Base-by-base conservation (phyloP, 2,113 vertebrate species). In the Spermophilus dauricus region DNA sequence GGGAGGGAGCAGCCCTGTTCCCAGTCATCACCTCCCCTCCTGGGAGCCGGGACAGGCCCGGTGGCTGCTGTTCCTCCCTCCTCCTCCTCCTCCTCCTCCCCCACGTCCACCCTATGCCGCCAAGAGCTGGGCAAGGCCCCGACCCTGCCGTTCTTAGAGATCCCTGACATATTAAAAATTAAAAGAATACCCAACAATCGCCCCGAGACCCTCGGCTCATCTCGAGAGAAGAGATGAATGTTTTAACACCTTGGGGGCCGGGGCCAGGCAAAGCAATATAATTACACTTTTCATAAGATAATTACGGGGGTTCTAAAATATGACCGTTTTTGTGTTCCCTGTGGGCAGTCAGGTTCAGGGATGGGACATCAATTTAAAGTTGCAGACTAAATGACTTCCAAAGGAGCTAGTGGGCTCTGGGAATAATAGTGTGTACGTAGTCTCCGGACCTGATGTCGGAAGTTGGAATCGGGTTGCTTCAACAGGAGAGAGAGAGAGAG, bases 261-360 rank as follows among this genome's bases (percentile, higher is more conserved):
- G n/a, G 61, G 91, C 93, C 75, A 92, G 51, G 84, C 65, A 87
- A 96, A 96, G 92, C 37, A 22, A 69, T 82, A 28, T 82, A 96
- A 94, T 97, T 91, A 76, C 20, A 53, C 90, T 94, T 96, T 83
- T 96, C 90, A 81, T 95, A 92, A 92, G 94, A 89, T 89, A 97
- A 97, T 96, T 86, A 96, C 34, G 30, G 48, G 61, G 72, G 24
- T 89, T 76, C 67, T 97, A 96, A 95, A 96, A 86, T 70, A 93
- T 89, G 86, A 95, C 72, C 97, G 63, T 56, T 75, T 94, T 39
- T 13, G 9, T 86, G 45, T 67, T 96, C 94, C 96, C 90, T 28
- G 20, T 72, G 87, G 92, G 80, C 70, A 84, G 45, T 4, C 26
- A 96, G 80, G 86, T 89, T 73, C 80, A 76, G 80, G 76, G 70